These are phyloP conservation scores for Octodonta nipae DNA, from an alignment of 2,888 invertebrate genomes.

Conservation along the genomic window DNA sequence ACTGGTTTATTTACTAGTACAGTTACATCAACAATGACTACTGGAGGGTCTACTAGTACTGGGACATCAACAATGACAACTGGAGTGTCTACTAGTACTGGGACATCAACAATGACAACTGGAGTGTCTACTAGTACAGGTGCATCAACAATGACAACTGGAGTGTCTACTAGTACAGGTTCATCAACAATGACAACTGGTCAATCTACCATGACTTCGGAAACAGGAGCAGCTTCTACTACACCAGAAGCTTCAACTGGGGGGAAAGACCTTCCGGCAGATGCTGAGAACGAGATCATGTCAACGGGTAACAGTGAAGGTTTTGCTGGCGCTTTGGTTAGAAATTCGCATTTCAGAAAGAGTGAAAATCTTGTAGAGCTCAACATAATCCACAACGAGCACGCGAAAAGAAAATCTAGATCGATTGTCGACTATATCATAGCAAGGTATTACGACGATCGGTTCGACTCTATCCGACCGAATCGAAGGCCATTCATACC, in stretches of 20 bases:
- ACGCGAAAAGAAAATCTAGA: constrained; percentile 8
- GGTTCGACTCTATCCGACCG: background rate
- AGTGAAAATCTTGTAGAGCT: constrained; percentile 6
- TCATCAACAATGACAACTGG: constrained; percentile 6
- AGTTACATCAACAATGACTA: too few species aligned
- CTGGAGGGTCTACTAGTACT: too few species aligned
- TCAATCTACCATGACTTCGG: constrained; percentile 6
- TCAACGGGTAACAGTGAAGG: background rate
- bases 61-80: too few species aligned
- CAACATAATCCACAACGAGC: constrained; percentile 4
- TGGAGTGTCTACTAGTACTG: too few species aligned
- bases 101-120: constrained; percentile 2
- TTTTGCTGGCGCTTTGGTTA: constrained; percentile 1
- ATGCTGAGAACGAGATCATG: constrained; percentile 4
- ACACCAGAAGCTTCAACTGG: too few species aligned
- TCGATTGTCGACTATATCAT: constrained; percentile 31
- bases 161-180: constrained; percentile 6
- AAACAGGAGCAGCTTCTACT: constrained; percentile 3
- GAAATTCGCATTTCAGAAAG: background rate
- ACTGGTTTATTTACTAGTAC: too few species aligned
- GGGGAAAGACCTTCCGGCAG: too few species aligned
- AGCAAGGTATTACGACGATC: constrained; percentile 27
- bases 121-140: constrained; percentile 12
- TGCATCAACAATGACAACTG: constrained; percentile 6
- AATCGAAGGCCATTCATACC: constrained; percentile 5